A percentile compares a stretch with the other conserved stretches of the same genome.
These are phyloP conservation scores for Drosophila obscura DNA, from an alignment of 1,140 invertebrate genomes.

Conservation along the genomic window DNA sequence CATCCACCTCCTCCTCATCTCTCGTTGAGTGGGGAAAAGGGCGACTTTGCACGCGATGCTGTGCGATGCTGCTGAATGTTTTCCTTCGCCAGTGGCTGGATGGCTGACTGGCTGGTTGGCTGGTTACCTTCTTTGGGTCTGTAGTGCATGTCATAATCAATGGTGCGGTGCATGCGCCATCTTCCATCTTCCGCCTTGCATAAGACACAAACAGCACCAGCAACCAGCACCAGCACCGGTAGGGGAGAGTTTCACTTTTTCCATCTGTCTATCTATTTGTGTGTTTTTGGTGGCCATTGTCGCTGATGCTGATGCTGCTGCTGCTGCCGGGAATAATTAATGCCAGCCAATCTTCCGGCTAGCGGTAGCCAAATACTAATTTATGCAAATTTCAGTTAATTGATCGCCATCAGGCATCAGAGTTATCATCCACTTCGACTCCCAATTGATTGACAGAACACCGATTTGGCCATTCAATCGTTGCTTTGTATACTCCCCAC, in stretches of 20 bases:
- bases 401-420: constrained; percentile 26
- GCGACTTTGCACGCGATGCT: constrained; percentile 61
- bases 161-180: constrained; percentile 62
- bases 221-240: neutral
- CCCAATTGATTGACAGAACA: constrained; percentile 36
- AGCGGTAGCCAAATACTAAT: constrained; percentile 60
- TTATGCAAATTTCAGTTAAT: constrained; percentile 71
- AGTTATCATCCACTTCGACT: constrained; percentile 13
- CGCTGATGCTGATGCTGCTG: constrained; percentile 44
- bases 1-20: too few relatives aligned
- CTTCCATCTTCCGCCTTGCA: constrained; percentile 75
- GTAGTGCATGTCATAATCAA: constrained; percentile 73
- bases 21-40: constrained; percentile 62
- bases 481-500: too few relatives aligned
- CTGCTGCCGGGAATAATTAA: constrained; percentile 69
- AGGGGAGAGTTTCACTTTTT: constrained; percentile 70
- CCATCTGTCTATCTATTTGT: constrained; percentile 4
- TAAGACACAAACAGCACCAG: constrained; percentile 38
- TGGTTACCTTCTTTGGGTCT: constrained; percentile 64
- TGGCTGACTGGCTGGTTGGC: neutral
- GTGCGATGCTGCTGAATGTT: constrained; percentile 4
- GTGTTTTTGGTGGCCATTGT: constrained; percentile 4
- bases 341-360: constrained; percentile 53
- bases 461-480: neutral
- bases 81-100: neutral